Evolutionary conservation across 2,888 invertebrate species (phyloP), one percentile per base, ranked within the genome.

Genomic region (Caenorhabditis sp.): DNA sequence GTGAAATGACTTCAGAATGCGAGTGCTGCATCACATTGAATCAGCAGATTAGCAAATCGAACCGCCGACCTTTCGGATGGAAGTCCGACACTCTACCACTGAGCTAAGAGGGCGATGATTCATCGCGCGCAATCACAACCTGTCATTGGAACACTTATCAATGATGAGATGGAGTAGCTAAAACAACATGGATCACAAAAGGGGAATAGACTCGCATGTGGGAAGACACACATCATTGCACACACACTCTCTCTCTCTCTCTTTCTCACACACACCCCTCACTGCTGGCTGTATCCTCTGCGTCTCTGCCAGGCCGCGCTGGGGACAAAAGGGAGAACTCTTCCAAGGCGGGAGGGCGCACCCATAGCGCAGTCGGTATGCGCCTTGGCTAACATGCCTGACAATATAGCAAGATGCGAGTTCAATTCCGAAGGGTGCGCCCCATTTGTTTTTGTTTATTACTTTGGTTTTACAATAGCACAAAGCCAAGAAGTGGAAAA

Each of bases 291-390:
- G 41, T 41, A 41, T 39, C 43, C 41, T 58, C 43, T 58, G 58
- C 43, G 58, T 58, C 58, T 58, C 58, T 58, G 58, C 58, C 17
- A 59, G 59, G 30, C 43, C 59, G 59, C 59, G 59, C 59, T 59
- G 59, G 26, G 59, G 43, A 59, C 15, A 59, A 45, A 59, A 30
- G 27, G 43, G 59, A 59, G 39, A 59, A 59, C n/a, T 43, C 43
- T 43, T 22, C 59, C 45, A 22, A 59, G 22, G 32, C 45, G 27
- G 45, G 43, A 43, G 43, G 45, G 4, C 22, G 48, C 37, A 13
- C 13, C 50, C 61, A 61, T 61, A 32, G 61, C 61, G 24, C 61
- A 61, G 61, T 61, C 61, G 61, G 61, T 61, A 59, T 17, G 43
- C 43, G 17, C 15, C 43, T 20, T 17, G 17, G 20, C 17, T 4